phyloP scores from a whole-genome alignment of 2,113 vertebrate species.

The Lampris incognitus region DNA sequence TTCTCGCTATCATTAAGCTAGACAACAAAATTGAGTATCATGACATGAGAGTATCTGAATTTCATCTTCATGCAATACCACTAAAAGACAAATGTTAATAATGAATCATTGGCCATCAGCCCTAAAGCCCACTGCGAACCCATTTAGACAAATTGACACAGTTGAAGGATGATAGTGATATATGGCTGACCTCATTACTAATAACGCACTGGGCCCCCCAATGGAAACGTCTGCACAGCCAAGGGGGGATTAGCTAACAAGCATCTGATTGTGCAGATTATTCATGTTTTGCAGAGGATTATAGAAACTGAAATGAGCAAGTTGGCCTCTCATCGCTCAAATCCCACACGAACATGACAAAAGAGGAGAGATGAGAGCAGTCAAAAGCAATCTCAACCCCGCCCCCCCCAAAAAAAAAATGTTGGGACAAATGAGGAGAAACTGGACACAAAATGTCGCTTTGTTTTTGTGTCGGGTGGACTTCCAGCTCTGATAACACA shows the following conservation, averaged over 20 bases:
- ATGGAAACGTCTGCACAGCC: conserved; percentile 37
- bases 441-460: not conserved
- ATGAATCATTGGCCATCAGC: no score
- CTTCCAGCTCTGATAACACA: conserved; percentile 8
- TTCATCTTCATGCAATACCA: no score
- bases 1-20: no score
- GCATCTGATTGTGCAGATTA: conserved; percentile 79
- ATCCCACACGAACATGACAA: conserved; percentile 60
- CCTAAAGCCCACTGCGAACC: conserved; percentile 11
- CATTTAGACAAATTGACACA: conserved; percentile 54
- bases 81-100: no score
- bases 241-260: conserved; percentile 73
- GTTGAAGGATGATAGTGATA: conserved; percentile 23
- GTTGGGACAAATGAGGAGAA: conserved; percentile 12
- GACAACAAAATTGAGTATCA: no score
- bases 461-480: conserved; percentile 17
- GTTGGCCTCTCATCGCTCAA: conserved; percentile 68
- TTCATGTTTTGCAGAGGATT: conserved; percentile 68
- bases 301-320: conserved; percentile 73
- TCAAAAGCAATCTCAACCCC: not conserved
- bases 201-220: conserved; percentile 37
- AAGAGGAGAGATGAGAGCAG: conserved; percentile 29
- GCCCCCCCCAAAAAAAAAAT: not conserved
- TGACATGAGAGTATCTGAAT: no score
- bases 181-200: conserved; percentile 66